phyloP scores from a whole-genome alignment of 1,140 invertebrate species.

The Drosophila erecta region DNA sequence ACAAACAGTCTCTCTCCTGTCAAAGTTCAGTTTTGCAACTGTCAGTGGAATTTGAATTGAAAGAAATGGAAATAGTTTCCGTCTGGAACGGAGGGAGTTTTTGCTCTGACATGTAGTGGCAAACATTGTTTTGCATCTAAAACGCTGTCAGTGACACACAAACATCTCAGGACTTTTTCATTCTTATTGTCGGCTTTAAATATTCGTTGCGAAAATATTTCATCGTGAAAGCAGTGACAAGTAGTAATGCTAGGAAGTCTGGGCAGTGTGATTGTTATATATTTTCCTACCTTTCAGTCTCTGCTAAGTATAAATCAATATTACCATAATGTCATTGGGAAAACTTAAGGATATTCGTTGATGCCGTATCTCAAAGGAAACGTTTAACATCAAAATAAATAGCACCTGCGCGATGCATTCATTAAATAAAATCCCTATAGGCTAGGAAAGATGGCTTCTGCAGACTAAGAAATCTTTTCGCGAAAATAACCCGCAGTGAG shows the following conservation, averaged over 20 bases:
- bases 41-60: conserved; percentile 51
- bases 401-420: neutral
- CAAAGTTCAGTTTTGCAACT: conserved; percentile 46
- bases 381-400: too few species aligned
- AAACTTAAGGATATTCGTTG: too few species aligned
- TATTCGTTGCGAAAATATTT: neutral
- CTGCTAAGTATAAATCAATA: too few species aligned
- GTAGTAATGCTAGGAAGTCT: neutral
- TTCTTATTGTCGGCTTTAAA: neutral
- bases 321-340: too few species aligned
- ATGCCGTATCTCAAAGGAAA: too few species aligned
- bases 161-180: conserved; percentile 4
- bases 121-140: conserved; percentile 12
- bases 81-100: neutral
- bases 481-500: conserved; percentile 10
- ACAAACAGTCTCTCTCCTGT: conserved; percentile 29
- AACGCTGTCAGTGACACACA: conserved; percentile 9
- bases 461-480: conserved; percentile 4
- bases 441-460: neutral
- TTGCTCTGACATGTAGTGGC: conserved; percentile 5
- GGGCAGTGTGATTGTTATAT: neutral
- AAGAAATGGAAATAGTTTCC: conserved; percentile 40
- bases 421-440: neutral
- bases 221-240: neutral
- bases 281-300: too few species aligned